phyloP scores from a whole-genome alignment of 2,888 invertebrate species.

The Dioctria linearis region DNA sequence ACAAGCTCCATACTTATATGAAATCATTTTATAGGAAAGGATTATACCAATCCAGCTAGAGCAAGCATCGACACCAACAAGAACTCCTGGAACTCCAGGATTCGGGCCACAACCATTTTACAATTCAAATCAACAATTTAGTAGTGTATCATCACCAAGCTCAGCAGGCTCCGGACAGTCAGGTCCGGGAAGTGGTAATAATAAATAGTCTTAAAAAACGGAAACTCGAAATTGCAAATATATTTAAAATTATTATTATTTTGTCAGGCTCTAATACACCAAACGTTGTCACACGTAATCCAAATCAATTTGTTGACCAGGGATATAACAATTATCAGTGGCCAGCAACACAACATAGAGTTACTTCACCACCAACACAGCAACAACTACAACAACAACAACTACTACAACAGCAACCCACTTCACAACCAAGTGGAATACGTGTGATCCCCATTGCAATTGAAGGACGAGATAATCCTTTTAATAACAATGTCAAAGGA shows the following conservation, averaged over 20 bases:
- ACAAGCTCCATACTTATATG: too few species aligned
- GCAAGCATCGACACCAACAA: conserved; percentile 65
- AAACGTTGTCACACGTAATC: conserved; percentile 64
- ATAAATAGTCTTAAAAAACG: not conserved
- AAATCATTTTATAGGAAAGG: conserved; percentile 67
- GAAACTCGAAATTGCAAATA: too few species aligned
- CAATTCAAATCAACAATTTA: conserved; percentile 63
- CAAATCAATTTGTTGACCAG: conserved; percentile 72
- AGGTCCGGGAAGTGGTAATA: conserved; percentile 63
- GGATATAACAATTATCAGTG: conserved; percentile 68
- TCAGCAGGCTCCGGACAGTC: conserved; percentile 59
- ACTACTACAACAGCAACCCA: conserved; percentile 39
- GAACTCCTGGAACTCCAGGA: conserved; percentile 63
- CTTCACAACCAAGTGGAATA: conserved; percentile 71
- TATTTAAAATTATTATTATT: not conserved
- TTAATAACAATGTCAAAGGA: conserved; percentile 63
- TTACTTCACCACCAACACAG: conserved; percentile 62
- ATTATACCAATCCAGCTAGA: conserved; percentile 71
- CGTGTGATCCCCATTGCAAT: conserved; percentile 78
- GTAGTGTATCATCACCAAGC: conserved; percentile 60
- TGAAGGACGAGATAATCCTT: conserved; percentile 67
- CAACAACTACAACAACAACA: conserved; percentile 55
- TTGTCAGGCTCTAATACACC: conserved; percentile 64
- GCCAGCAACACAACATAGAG: conserved; percentile 60
- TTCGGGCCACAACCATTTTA: conserved; percentile 65